Evolutionary conservation across 1,140 invertebrate species (phyloP), one percentile per base, ranked within the genome.

Genomic region (Diploscapter pachys): DNA sequence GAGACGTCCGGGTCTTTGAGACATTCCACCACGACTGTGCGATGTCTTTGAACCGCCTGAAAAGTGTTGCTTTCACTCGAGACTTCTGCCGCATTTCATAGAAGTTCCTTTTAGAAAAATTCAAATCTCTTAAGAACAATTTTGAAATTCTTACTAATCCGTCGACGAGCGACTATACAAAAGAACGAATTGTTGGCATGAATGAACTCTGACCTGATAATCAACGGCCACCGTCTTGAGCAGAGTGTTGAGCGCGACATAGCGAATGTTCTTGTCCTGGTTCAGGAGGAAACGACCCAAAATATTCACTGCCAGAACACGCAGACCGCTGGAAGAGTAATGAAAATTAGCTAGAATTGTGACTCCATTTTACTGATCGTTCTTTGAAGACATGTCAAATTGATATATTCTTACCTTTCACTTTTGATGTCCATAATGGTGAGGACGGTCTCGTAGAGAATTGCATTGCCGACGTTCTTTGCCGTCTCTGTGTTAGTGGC

Each of bases 231-330:
- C 13, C 4, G 98, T 95, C 85, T 93, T 92, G 76, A 99, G 88
- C 64, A 99, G 88, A 3, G 97, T 99, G 85, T 98, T 99, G 75
- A 99, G 88, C 57, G 97, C 96, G 71, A 99, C 96, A 87, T 99
- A 99, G 86, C 96, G 91, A 82, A 99, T 99, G 88, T 99, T 99
- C 88, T 99, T 99, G 86, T 99, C 97, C 82, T 93, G 96, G 87
- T 99, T 99, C 72, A 99, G 88, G 80, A 99, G 89, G 89, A 99
- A 99, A 87, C 96, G 89, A 63, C 96, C 96, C 69, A 99, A 89
- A 82, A 98, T 98, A 86, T 99, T 99, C 48, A 99, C 91, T 81
- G 95, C 97, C 78, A 99, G 88, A 56, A 92, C 91, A 89, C 91
- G 81, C 52, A 83, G 73, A 50, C 82, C 82, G 62, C 73, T 64